Conservation (phyloP, 2,888 invertebrate genomes). For the Drosophila percnosoma region DNA sequence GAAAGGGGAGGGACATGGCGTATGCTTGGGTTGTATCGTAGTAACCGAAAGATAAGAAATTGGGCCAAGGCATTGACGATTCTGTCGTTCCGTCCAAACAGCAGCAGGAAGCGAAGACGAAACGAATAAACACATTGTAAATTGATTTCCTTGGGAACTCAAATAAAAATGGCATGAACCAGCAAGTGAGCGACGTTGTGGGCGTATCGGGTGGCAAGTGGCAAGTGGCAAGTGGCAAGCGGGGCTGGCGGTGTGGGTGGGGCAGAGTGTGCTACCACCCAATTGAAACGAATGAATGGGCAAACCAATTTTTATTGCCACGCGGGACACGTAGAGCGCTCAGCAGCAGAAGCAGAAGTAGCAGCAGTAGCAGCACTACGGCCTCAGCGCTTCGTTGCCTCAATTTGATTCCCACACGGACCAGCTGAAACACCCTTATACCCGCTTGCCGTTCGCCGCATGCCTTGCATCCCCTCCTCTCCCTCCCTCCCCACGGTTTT, state of each 20-base stretch:
- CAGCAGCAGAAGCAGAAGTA: slow-evolving; percentile 13
- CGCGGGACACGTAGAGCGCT: slow-evolving; percentile 78
- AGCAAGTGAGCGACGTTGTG: slow-evolving; percentile 73
- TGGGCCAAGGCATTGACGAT: slow-evolving; percentile 54
- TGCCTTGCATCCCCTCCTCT: neutral
- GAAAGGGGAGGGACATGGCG: neutral
- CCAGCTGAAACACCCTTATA: slow-evolving; percentile 11
- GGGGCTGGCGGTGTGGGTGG: slow-evolving; percentile 14
- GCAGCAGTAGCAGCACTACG: slow-evolving; percentile 22
- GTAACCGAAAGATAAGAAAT: slow-evolving; percentile 57
- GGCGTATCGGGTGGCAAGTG: slow-evolving; percentile 21
- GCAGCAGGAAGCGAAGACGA: slow-evolving; percentile 62
- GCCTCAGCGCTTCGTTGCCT: slow-evolving; percentile 54
- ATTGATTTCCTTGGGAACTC: slow-evolving; percentile 81
- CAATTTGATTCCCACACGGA: slow-evolving; percentile 73
- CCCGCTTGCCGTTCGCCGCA: slow-evolving; percentile 4
- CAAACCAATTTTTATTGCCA: slow-evolving; percentile 80
- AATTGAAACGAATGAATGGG: slow-evolving; percentile 80
- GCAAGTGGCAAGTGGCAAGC: slow-evolving; percentile 5
- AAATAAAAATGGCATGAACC: slow-evolving; percentile 80
- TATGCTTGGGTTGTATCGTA: slow-evolving; percentile 55
- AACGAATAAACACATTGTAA: slow-evolving; percentile 81
- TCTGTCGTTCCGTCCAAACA: slow-evolving; percentile 20
- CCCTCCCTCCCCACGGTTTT: slow-evolving; percentile 18
- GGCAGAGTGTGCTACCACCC: slow-evolving; percentile 29